Evolutionary conservation across 2,113 vertebrate species (phyloP), one percentile per base, ranked within the genome.

Genomic region (Gallinago paraguaiae): DNA sequence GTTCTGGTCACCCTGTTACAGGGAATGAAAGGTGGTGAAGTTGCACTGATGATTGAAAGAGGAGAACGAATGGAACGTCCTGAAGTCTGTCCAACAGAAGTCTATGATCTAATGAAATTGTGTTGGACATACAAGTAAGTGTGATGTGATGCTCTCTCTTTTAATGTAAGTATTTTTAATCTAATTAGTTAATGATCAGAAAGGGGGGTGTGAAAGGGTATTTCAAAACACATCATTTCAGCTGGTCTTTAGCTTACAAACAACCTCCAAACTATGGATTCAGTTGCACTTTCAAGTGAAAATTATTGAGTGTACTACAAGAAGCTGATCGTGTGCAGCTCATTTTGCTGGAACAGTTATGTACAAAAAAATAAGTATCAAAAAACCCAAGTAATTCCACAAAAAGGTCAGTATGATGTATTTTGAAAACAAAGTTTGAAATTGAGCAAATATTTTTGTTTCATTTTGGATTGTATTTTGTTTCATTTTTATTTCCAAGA

Each of bases 51-150:
- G 99, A 98, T 99, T 94, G 99, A 99, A 90, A 98, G 95, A 89
- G 99, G 99, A n/a, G 96, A 97, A 23, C 97, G 99, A 31, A 98
- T 99, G 99, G 98, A 98, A 1, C 72, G 98, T 63, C 99, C 99
- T 3, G 3, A 75, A 2, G 97, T 97, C 78, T 99, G 99, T 83
- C 99, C 99, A 2, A 37, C 94, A 33, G 99, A 99, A 97, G 97
- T 99, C 95, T 99, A 98, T 6, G 98, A 98, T 25, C 97, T 99
- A 45, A 99, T 99, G 99, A 98, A 95, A 75, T 96, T 98, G 50
- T 99, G 99, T 95, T 99, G 99, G 99, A 99, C 98, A 0, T 99
- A 99, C 51, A 99, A 98, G 99, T 99, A 91, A 99, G 98, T 98
- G 75, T 85, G 53, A n/a, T 59, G 14, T 7, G 31, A 54, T 57